Percentiles rank a stretch among this genome's conserved stretches.
Conservation (phyloP, 2,888 invertebrate species). For the Buathra laborator region DNA sequence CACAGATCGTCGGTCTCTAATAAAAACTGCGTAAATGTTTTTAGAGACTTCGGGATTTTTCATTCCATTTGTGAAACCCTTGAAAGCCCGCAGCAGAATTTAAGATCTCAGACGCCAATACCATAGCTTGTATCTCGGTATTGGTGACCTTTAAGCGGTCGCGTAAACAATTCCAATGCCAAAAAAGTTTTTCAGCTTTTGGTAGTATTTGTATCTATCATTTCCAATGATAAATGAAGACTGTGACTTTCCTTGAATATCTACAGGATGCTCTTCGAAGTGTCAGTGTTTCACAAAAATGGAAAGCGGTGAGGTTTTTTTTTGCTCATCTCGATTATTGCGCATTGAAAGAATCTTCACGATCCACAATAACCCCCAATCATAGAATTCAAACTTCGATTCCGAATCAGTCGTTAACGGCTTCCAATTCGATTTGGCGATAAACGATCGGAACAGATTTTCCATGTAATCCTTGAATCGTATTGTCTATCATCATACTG, state of each 20-base stretch:
- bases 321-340: no score
- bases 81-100: background rate
- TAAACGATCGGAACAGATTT: background rate
- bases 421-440: background rate
- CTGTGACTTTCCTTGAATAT: no score
- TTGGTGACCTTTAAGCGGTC: background rate
- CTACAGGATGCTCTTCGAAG: no score
- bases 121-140: background rate
- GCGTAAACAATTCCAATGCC: background rate
- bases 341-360: no score
- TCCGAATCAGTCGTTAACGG: background rate
- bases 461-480: background rate
- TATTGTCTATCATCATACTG: constrained; percentile 3
- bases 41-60: background rate
- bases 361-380: no score
- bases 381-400: background rate
- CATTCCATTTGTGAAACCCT: background rate
- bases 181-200: background rate
- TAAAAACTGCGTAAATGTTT: background rate
- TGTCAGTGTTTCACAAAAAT: no score
- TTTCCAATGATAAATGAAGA: no score
- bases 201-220: no score
- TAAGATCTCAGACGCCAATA: background rate
- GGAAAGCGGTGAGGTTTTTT: no score
- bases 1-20: background rate